Evolutionary conservation across 2,888 invertebrate genomes (phyloP).

Genomic region (Torymus texanus): DNA sequence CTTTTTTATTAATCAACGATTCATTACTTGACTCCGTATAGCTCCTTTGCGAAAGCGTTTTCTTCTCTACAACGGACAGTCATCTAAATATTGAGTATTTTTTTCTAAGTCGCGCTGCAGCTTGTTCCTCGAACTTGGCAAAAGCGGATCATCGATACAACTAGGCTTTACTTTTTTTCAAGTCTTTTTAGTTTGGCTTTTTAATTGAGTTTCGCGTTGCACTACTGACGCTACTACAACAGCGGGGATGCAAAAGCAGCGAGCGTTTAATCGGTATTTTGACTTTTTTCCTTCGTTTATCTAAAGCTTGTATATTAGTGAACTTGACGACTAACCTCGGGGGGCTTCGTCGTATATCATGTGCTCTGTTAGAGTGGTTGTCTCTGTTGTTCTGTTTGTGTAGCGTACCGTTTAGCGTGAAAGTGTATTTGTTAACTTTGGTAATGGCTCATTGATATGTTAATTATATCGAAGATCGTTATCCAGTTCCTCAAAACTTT

Average conservation of each 20-base stretch:
- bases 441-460: slow-evolving; percentile 52
- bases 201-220: slow-evolving; percentile 39
- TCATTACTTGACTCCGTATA: slow-evolving; percentile 36
- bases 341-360: slow-evolving; percentile 19
- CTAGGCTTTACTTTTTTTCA: slow-evolving; percentile 26
- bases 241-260: slow-evolving; percentile 48
- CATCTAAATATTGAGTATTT: slow-evolving; percentile 29
- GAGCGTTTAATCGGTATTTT: slow-evolving; percentile 25
- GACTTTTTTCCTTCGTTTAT: slow-evolving; percentile 16
- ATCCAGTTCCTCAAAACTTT: slow-evolving; percentile 40
- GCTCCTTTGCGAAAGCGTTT: slow-evolving; percentile 27
- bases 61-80: slow-evolving; percentile 33
- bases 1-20: slow-evolving; percentile 38
- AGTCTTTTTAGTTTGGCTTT: slow-evolving; percentile 45
- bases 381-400: slow-evolving; percentile 26
- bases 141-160: slow-evolving; percentile 49
- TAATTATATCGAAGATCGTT: slow-evolving; percentile 54
- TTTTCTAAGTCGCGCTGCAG: slow-evolving; percentile 42
- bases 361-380: slow-evolving; percentile 21
- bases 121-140: slow-evolving; percentile 48
- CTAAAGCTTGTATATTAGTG: slow-evolving; percentile 32
- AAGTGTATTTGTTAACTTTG: slow-evolving; percentile 36
- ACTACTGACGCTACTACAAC: slow-evolving; percentile 37
- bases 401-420: slow-evolving; percentile 12
- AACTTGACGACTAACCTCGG: slow-evolving; percentile 43